Conservation (phyloP, 2,113 vertebrate genomes). For the Rynchops niger region DNA sequence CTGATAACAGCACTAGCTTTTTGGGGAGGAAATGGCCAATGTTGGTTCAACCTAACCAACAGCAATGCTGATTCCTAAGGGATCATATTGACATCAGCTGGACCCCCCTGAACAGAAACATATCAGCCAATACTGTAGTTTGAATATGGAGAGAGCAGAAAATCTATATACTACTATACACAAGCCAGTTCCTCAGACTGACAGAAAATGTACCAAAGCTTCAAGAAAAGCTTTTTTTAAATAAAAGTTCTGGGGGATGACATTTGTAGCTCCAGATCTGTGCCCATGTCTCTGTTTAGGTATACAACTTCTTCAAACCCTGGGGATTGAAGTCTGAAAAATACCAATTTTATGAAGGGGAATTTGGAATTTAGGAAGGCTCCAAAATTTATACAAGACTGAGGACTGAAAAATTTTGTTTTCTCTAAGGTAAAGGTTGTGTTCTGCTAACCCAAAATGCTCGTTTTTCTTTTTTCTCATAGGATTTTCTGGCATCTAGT, state of each 20-base stretch:
- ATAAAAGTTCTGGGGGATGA: background rate
- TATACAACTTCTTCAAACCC: background rate
- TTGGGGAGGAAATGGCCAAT: background rate
- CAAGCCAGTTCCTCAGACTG: background rate
- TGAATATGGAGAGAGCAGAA: background rate
- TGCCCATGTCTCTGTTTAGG: background rate
- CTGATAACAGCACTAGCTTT: background rate
- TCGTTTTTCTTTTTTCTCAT: background rate
- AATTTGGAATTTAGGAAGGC: background rate
- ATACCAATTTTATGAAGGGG: background rate
- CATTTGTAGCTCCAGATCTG: background rate
- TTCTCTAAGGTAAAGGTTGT: background rate
- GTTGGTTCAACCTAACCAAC: background rate
- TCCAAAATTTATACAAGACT: background rate
- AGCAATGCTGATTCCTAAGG: background rate
- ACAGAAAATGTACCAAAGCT: background rate
- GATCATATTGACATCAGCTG: background rate
- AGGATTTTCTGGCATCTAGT: background rate
- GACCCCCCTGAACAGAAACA: background rate
- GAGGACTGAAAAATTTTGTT: background rate
- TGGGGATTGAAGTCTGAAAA: accelerated
- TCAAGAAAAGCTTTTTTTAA: accelerated
- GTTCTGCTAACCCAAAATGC: background rate
- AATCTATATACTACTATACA: background rate
- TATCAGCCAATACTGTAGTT: background rate